Percentiles rank a stretch among this genome's conserved stretches.
Conservation (phyloP, 2,888 invertebrate species). For the Lycophotia porphyrea region DNA sequence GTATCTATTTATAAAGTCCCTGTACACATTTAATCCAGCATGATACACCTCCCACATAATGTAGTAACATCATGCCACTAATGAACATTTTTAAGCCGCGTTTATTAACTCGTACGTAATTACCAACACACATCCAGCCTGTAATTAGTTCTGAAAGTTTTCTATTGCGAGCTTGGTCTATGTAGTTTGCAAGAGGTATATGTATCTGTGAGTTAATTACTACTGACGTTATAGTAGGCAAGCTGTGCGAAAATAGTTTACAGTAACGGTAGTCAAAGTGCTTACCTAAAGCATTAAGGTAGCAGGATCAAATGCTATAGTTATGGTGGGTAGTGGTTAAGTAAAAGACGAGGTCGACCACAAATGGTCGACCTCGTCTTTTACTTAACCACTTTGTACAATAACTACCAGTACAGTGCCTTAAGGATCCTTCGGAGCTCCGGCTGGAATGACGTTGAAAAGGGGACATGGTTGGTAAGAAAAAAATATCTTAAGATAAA, state of each 20-base stretch:
- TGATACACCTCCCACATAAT: slow-evolving; percentile 8
- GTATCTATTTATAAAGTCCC: neutral
- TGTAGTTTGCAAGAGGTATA: slow-evolving; percentile 4
- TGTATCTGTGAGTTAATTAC: neutral
- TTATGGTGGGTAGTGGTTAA: too few relatives aligned
- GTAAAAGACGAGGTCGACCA: too few relatives aligned
- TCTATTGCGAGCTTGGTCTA: neutral
- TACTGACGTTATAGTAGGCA: too few relatives aligned
- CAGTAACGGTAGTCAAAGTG: too few relatives aligned
- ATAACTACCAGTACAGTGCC: neutral
- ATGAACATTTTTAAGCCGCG: slow-evolving; percentile 51
- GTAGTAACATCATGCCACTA: slow-evolving; percentile 21
- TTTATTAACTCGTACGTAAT: slow-evolving; percentile 39
- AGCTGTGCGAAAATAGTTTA: neutral
- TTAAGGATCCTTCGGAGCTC: neutral
- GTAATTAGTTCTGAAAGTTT: slow-evolving; percentile 33
- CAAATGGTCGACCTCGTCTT: too few relatives aligned
- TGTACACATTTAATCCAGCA: neutral
- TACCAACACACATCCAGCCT: slow-evolving; percentile 5
- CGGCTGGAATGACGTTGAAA: neutral
- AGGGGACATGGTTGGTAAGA: neutral
- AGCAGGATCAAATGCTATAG: too few relatives aligned
- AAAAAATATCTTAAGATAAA: neutral
- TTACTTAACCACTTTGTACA: neutral
- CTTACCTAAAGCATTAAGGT: too few relatives aligned